phyloP scores from a whole-genome alignment of 2,888 invertebrate genomes.

The Drepana falcataria region DNA sequence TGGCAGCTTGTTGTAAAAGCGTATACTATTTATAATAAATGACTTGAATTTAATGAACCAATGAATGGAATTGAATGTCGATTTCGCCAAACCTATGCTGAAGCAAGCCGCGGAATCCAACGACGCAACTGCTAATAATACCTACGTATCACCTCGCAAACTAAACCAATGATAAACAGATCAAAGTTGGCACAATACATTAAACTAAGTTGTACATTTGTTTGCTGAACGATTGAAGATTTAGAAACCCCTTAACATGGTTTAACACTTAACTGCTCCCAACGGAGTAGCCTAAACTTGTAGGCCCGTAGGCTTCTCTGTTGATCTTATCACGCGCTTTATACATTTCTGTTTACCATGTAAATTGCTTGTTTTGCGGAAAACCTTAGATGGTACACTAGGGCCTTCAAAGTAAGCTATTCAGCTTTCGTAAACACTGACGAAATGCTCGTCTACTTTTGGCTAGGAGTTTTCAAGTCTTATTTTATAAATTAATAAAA shows the following conservation, averaged over 20 bases:
- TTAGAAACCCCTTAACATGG: slow-evolving; percentile 10
- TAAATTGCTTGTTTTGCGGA: slow-evolving; percentile 53
- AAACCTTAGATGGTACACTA: slow-evolving; percentile 47
- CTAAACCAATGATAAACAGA: not conserved
- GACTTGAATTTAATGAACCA: too few relatives aligned
- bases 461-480: not conserved
- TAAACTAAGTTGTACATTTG: slow-evolving; percentile 1
- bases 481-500: too few relatives aligned
- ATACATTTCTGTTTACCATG: slow-evolving; percentile 58
- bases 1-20: too few relatives aligned
- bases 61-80: too few relatives aligned
- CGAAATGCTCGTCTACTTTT: not conserved
- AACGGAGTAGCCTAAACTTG: slow-evolving; percentile 15
- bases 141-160: too few relatives aligned
- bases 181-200: not conserved
- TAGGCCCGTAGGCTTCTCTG: slow-evolving; percentile 19
- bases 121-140: too few relatives aligned
- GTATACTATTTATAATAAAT: too few relatives aligned
- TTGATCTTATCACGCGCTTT: slow-evolving; percentile 44
- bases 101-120: too few relatives aligned
- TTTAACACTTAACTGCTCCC: slow-evolving; percentile 10
- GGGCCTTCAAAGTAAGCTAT: slow-evolving; percentile 28
- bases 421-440: slow-evolving; percentile 11
- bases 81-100: too few relatives aligned
- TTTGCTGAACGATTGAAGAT: not conserved